Conservation (phyloP, 2,888 invertebrate species). For the Aplocera efformata region DNA sequence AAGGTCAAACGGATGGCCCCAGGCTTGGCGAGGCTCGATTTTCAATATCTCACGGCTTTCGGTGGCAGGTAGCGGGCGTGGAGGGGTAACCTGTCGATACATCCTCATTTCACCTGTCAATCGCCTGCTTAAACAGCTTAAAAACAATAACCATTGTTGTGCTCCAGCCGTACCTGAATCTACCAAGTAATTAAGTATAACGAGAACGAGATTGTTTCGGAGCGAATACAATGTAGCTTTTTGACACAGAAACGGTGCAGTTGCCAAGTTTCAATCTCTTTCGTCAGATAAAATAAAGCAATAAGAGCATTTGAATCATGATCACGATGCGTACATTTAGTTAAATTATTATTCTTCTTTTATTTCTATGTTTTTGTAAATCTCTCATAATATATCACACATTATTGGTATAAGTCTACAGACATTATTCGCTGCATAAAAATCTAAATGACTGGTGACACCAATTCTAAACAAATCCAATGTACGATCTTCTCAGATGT, state of each 20-base stretch:
- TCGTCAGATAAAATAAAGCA: constrained; percentile 13
- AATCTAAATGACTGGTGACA: too few relatives aligned
- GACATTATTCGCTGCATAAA: too few relatives aligned
- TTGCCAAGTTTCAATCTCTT: constrained; percentile 16
- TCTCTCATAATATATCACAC: too few relatives aligned
- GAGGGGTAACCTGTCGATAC: constrained; percentile 51
- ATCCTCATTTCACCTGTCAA: constrained; percentile 64
- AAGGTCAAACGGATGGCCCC: constrained; percentile 67
- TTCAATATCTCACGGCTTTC: constrained; percentile 67
- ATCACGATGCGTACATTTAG: constrained; percentile 9
- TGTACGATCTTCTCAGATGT: too few relatives aligned
- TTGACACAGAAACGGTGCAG: constrained; percentile 21
- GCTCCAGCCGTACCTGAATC: constrained; percentile 23
- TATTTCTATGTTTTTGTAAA: too few relatives aligned
- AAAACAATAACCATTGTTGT: constrained; percentile 31
- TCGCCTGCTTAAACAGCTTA: constrained; percentile 47
- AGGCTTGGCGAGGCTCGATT: constrained; percentile 64
- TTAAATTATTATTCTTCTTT: constrained; percentile 8
- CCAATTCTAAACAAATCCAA: too few relatives aligned
- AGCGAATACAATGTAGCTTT: constrained; percentile 23
- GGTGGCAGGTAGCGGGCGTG: constrained; percentile 47
- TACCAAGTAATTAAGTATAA: constrained; percentile 32
- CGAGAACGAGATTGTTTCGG: constrained; percentile 26
- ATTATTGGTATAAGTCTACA: too few relatives aligned
- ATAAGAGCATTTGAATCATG: constrained; percentile 1